Conservation (phyloP, 2,797 vertebrate genomes). For the Poecilia gillii region DNA sequence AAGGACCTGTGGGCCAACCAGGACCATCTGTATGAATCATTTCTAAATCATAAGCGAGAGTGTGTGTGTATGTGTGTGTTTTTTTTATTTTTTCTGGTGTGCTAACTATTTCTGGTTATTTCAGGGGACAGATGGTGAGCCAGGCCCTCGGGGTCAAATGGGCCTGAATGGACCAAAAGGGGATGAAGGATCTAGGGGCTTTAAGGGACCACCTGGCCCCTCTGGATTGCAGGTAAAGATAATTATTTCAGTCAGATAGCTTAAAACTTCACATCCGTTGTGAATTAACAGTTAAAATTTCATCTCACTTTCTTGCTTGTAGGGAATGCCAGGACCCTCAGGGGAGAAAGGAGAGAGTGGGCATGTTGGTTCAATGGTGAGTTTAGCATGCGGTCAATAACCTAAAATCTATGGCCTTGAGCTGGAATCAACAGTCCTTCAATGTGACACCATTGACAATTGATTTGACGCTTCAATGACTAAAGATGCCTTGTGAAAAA, state of each 20-base stretch:
- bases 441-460: neutral
- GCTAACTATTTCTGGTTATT: constrained; percentile 20
- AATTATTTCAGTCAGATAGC: neutral
- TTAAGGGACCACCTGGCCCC: constrained; percentile 84
- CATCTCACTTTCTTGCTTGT: constrained; percentile 16
- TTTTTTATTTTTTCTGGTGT: neutral
- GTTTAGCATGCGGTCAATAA: constrained; percentile 28
- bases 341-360: constrained; percentile 91
- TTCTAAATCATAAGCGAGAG: neutral
- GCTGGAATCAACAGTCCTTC: neutral
- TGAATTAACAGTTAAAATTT: neutral
- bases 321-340: constrained; percentile 89
- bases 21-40: constrained; percentile 82
- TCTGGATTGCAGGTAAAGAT: constrained; percentile 86
- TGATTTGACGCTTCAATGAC: neutral
- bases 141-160: constrained; percentile 90
- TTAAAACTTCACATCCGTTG: neutral
- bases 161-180: constrained; percentile 93
- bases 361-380: constrained; percentile 87
- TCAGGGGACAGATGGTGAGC: constrained; percentile 89
- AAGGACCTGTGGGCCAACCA: constrained; percentile 87
- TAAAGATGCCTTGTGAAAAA: neutral
- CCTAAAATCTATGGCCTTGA: neutral
- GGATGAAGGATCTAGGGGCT: constrained; percentile 89
- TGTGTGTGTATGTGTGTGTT: no score